phyloP scores from a whole-genome alignment of 37 sponge, comb jelly and placozoan species.

The Cliona cf. orientalis region DNA sequence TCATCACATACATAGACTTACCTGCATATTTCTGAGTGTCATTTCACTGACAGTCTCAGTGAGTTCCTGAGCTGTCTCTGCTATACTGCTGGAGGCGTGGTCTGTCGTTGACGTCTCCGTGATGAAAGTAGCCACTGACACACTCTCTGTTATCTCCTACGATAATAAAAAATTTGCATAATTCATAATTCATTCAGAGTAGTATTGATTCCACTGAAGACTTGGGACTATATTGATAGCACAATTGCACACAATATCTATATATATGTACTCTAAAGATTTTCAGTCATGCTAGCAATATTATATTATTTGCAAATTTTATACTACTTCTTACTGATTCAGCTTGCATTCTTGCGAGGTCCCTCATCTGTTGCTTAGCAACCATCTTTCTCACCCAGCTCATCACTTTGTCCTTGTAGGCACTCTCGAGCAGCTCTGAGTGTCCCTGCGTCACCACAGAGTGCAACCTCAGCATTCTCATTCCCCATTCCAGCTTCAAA shows the following conservation, averaged over 20 bases:
- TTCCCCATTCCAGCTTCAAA: conserved; percentile 55
- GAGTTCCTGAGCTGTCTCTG: background rate
- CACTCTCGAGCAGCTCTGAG: conserved; percentile 24
- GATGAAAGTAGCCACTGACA: conserved; percentile 32
- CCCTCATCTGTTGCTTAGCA: conserved; percentile 10
- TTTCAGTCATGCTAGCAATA: background rate
- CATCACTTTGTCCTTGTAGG: conserved; percentile 47
- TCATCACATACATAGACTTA: background rate
- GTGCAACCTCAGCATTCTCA: conserved; percentile 5
- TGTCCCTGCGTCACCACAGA: conserved; percentile 3
- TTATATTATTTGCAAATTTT: background rate
- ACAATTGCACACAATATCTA: background rate
- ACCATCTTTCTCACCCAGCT: conserved; percentile 26
- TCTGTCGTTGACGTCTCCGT: conserved; percentile 23
- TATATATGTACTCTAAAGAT: background rate
- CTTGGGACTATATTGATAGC: background rate
- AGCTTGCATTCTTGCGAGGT: background rate
- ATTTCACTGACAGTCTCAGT: conserved; percentile 41
- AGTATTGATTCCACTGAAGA: background rate
- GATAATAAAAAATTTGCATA: too few species aligned
- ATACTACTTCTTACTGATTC: conserved; percentile 11
- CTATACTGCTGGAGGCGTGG: background rate
- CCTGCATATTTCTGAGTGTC: conserved; percentile 52
- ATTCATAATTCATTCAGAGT: background rate
- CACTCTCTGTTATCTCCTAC: conserved; percentile 13